phyloP scores from a whole-genome alignment of 2,888 invertebrate species.

The Melolontha melolontha region DNA sequence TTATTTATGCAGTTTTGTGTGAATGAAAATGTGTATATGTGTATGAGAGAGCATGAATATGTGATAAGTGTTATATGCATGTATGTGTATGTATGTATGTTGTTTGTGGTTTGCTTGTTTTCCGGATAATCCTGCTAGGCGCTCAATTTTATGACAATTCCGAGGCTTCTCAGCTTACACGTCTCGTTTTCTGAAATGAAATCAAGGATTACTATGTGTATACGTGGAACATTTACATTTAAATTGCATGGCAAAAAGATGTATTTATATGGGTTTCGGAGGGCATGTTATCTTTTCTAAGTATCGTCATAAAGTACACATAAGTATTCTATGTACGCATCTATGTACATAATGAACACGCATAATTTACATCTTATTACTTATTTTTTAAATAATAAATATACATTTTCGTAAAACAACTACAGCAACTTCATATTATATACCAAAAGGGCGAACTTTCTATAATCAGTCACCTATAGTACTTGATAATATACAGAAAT shows the following conservation, averaged over 20 bases:
- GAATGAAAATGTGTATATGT: neutral
- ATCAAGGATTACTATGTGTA: constrained; percentile 10
- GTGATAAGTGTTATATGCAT: neutral
- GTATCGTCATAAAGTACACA: too few relatives aligned
- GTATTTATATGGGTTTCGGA: too few relatives aligned
- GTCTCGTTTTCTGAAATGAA: constrained; percentile 24
- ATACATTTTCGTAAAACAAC: too few relatives aligned
- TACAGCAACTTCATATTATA: too few relatives aligned
- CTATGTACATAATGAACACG: too few relatives aligned
- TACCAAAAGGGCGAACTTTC: too few relatives aligned
- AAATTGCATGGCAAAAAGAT: neutral
- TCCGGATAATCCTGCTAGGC: constrained; percentile 3
- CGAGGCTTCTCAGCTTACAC: constrained; percentile 11
- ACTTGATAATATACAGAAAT: too few relatives aligned
- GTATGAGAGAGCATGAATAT: neutral
- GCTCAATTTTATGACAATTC: constrained; percentile 13
- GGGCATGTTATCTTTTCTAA: neutral
- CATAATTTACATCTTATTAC: too few relatives aligned
- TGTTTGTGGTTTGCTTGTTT: constrained; percentile 6
- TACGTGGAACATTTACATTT: constrained; percentile 15
- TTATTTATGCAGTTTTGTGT: constrained; percentile 41
- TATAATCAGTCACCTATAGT: too few relatives aligned
- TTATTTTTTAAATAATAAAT: too few relatives aligned
- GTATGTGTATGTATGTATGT: neutral
- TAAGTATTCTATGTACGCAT: too few relatives aligned